Evolutionary conservation across 2,113 vertebrate species (phyloP).

Genomic region (Eira barbara): DNA sequence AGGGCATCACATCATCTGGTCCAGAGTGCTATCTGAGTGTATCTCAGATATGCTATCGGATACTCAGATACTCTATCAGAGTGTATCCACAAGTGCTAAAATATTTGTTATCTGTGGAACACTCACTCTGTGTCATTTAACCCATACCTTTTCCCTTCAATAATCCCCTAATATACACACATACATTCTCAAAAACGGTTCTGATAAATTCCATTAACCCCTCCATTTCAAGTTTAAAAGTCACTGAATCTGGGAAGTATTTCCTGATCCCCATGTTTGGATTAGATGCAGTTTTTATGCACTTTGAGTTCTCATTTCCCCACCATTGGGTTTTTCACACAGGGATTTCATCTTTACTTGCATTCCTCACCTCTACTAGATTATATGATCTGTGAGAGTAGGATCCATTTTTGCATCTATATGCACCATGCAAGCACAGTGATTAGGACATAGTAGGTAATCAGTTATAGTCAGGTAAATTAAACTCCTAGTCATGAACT

Average conservation of each 20-base stretch:
- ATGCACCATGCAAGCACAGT: not conserved
- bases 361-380: not conserved
- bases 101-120: not conserved
- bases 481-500: not conserved
- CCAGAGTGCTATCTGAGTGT: no score
- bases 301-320: not conserved
- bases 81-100: not conserved
- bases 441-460: not conserved
- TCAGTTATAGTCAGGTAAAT: not conserved
- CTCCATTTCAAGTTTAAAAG: not conserved
- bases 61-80: no score
- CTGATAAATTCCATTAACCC: not conserved
- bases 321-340: not conserved
- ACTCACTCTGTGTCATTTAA: not conserved
- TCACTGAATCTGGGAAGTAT: not conserved
- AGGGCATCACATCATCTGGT: not conserved
- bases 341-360: not conserved
- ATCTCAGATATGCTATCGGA: no score
- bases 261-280: not conserved
- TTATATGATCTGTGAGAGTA: not conserved
- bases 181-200: not conserved
- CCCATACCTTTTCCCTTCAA: rapidly evolving
- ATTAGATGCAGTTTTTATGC: not conserved
- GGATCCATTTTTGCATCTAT: not conserved
- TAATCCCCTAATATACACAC: not conserved